Evolutionary conservation across 1,140 invertebrate species (phyloP).

Genomic region (Zaprionus kolodkinae): DNA sequence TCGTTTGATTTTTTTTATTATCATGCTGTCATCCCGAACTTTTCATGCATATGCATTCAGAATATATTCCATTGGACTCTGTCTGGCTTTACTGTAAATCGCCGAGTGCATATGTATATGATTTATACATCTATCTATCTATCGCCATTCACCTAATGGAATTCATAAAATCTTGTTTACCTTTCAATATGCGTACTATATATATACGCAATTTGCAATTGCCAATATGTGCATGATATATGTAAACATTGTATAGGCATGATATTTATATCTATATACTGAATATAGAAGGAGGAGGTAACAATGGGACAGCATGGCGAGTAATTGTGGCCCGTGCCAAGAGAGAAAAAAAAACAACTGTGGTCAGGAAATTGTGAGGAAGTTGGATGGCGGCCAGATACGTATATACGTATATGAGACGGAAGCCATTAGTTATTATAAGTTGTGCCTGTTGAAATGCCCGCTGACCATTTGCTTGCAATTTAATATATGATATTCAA

Average conservation of each 20-base stretch:
- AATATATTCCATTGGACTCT: background rate
- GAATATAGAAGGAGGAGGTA: conserved; percentile 7
- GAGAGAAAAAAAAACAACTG: conserved; percentile 56
- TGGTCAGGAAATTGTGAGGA: conserved; percentile 34
- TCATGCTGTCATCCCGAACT: background rate
- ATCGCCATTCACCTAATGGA: background rate
- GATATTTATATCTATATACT: background rate
- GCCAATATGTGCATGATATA: conserved; percentile 9
- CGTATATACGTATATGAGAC: conserved; percentile 49
- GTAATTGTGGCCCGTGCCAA: conserved; percentile 61
- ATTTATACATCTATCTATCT: background rate
- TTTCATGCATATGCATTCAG: background rate
- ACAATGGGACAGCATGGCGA: conserved; percentile 60
- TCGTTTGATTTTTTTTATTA: background rate
- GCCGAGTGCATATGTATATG: background rate
- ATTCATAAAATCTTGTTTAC: background rate
- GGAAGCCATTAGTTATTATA: conserved; percentile 59
- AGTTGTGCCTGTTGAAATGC: conserved; percentile 12
- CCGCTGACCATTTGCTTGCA: conserved; percentile 4
- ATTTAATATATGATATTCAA: conserved; percentile 26
- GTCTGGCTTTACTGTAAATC: conserved; percentile 5
- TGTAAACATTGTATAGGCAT: background rate
- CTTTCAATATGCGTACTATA: background rate
- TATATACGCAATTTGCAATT: conserved; percentile 2
- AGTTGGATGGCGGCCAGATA: conserved; percentile 60